A percentile compares a stretch with the other conserved stretches of the same genome.
Conservation (phyloP, 2,113 vertebrate species). For the Sander vitreus region DNA sequence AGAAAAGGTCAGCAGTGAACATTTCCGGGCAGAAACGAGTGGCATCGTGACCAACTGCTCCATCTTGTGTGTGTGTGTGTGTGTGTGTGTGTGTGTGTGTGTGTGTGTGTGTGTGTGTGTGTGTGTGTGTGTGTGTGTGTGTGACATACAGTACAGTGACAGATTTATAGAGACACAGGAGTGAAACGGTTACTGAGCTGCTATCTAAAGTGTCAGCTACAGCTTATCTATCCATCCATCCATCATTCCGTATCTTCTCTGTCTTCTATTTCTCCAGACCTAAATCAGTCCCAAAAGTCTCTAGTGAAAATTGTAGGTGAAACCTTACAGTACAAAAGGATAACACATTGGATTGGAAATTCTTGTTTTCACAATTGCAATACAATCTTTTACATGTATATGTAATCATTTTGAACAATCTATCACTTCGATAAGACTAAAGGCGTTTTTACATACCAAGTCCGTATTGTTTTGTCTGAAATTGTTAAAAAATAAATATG, state of each 20-base stretch:
- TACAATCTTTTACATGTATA: neutral
- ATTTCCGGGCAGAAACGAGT: neutral
- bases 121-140: neutral
- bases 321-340: neutral
- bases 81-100: slow-evolving; percentile 12
- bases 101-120: slow-evolving; percentile 27
- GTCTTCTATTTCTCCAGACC: neutral
- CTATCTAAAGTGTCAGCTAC: slow-evolving; percentile 1
- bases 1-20: neutral
- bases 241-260: neutral
- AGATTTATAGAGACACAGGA: slow-evolving; percentile 1
- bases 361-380: neutral
- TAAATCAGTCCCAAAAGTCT: neutral
- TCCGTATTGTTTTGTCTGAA: no score
- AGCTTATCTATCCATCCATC: neutral
- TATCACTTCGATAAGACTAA: no score
- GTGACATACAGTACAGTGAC: slow-evolving; percentile 17
- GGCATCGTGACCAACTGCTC: slow-evolving; percentile 25
- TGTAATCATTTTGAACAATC: no score
- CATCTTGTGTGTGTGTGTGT: neutral
- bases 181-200: slow-evolving; percentile 6
- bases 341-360: no score
- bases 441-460: no score
- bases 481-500: no score
- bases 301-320: neutral